These are phyloP conservation scores for Scylla paramamosain DNA, from an alignment of 1,140 invertebrate species.

Conservation along the genomic window DNA sequence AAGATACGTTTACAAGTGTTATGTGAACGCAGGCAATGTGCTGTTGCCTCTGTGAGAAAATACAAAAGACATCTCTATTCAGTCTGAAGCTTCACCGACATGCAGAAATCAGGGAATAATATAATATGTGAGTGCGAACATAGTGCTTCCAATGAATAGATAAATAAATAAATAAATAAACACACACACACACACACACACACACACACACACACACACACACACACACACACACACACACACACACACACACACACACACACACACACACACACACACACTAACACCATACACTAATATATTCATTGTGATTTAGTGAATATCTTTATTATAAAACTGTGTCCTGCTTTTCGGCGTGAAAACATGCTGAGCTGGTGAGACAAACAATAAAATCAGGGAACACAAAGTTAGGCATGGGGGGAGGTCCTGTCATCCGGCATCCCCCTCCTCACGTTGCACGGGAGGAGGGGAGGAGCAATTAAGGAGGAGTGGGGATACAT, in stretches of 20 bases:
- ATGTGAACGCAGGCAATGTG: too few species aligned
- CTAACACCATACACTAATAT: too few species aligned
- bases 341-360: neutral
- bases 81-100: too few species aligned
- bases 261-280: conserved; percentile 26
- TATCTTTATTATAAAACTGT: neutral
- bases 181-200: neutral
- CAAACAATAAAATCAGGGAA: conserved; percentile 23
- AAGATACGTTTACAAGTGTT: too few species aligned
- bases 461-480: neutral
- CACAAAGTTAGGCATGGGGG: neutral
- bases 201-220: conserved; percentile 1
- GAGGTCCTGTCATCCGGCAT: neutral
- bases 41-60: too few species aligned
- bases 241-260: conserved; percentile 40
- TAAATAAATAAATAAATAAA: neutral
- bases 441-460: neutral
- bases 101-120: too few species aligned
- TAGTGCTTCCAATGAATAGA: neutral
- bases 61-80: too few species aligned
- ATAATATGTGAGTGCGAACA: neutral
- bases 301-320: too few species aligned
- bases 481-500: conserved; percentile 1
- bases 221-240: neutral
- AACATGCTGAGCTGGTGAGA: conserved; percentile 1